These are phyloP conservation scores for Sebastes kiyomatsui DNA, from an alignment of 2,797 vertebrate genomes.

Conservation along the genomic window DNA sequence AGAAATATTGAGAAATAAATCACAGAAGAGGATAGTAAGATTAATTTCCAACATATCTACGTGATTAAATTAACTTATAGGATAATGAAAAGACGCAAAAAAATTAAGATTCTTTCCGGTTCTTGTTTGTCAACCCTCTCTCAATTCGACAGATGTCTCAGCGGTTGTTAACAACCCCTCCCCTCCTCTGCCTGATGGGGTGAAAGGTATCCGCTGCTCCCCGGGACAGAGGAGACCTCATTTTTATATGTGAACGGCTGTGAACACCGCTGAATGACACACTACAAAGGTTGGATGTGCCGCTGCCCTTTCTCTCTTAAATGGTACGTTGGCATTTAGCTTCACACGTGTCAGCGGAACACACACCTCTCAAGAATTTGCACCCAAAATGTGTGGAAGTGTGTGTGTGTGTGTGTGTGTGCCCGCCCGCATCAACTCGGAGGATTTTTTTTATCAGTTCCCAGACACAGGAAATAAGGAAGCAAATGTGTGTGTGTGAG, in stretches of 20 bases:
- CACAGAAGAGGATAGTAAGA: background rate
- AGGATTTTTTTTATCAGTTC: constrained; percentile 57
- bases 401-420: constrained; percentile 34
- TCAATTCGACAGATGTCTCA: constrained; percentile 56
- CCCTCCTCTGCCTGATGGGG: constrained; percentile 59
- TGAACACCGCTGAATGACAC: constrained; percentile 85
- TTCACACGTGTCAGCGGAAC: constrained; percentile 86
- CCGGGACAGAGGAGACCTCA: constrained; percentile 77
- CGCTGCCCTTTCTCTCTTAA: constrained; percentile 87
- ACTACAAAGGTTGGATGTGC: constrained; percentile 87
- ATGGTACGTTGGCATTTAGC: constrained; percentile 90
- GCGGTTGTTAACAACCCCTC: constrained; percentile 66
- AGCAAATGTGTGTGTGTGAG: constrained; percentile 6
- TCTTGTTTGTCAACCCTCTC: constrained; percentile 26
- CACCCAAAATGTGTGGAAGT: constrained; percentile 76
- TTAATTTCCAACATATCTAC: background rate
- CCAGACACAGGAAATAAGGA: constrained; percentile 58
- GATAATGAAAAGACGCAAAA: background rate
- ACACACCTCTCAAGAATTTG: constrained; percentile 82
- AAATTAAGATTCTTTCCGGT: background rate
- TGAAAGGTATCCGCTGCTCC: constrained; percentile 74
- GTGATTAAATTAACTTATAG: constrained; percentile 9
- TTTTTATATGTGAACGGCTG: constrained; percentile 83
- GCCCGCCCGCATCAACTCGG: constrained; percentile 16
- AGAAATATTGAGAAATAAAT: background rate